Base-by-base conservation (phyloP, 2,113 vertebrate species). In the Silurus meridionalis region DNA sequence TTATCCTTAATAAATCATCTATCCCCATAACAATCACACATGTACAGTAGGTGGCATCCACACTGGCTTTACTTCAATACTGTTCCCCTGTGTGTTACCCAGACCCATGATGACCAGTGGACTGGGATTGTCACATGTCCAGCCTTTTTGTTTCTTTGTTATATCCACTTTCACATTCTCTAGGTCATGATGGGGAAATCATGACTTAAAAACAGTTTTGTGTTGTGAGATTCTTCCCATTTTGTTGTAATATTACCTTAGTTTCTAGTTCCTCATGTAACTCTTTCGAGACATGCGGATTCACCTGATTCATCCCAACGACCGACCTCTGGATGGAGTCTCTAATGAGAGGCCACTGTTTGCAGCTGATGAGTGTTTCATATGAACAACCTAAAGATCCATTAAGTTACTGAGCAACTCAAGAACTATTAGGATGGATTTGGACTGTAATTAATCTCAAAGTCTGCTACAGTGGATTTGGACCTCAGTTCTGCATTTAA, bases 191-290 rank as follows among this genome's bases (percentile, higher is more conserved):
- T 85, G 60, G 66, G n/a, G 48, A 78, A 78, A 64, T 19, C 14
- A 53, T 4, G 5, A 2, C 46, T 37, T 52, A 11, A 77, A 61
- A 84, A 28, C 10, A 78, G 15, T 4, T n/a, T 17, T 64, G 0
- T 64, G 14, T 37, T 66, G 58, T 25, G 78, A 53, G 60, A 14
- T 67, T 53, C 58, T 85, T 78, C 83, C 83, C 69, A 15, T 75
- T 84, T 77, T 77, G 83, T 52, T 64, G 46, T 53, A 77, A 55
- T 8, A 5, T 17, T 50, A 7, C 4, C 53, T 64, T n/a, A 15
- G 1, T 28, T 58, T 17, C 10, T 48, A 8, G 1, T 8, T 4
- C 52, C 28, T 74, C 17, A 58, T 72, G 23, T 58, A 28, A 23
- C 1, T 17, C 37, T 37, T 2, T 37, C 37, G 2, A 37, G 37